Base-by-base conservation (phyloP, 2,797 vertebrate genomes). In the Enteromius treurensis region DNA sequence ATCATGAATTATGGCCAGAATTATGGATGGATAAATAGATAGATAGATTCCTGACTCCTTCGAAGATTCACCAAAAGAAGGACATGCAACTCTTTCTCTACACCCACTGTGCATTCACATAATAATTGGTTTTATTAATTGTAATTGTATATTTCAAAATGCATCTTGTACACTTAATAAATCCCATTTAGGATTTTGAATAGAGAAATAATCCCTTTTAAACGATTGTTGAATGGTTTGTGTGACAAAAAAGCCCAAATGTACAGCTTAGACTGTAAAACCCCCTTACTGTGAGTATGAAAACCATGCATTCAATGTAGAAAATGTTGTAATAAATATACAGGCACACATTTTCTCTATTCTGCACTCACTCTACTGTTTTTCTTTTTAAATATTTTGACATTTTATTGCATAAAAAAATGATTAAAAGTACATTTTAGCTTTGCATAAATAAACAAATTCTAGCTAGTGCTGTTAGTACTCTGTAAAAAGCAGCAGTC, bases 271-370 rank as follows among this genome's bases (percentile, higher is more conserved):
- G 42, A 81, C 37, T 51, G 40, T 77, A 58, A 65, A 49, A 23
- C 69, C 32, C 55, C 71, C 42, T 23, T 26, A 11, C 49, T 58
- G 10, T 68, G 58, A 80, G 23, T 23, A 58, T 62, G 55, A 40
- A 49, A 47, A 64, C 70, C 79, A 85, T 71, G 40, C 70, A 75
- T 83, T 42, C 55, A 81, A 21, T 45, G 19, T 34, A 60, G 51
- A 53, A 80, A 37, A 42, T 19, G 17, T 64, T 51, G 64, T 67
- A 84, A 80, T 70, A 82, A 83, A 85, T 74, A 21, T 79, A 55
- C 21, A 32, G 67, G 65, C 37, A 67, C 47, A 51, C 26, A 13
- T 47, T 45, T 4, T 17, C 26, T 26, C 32, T 32, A 10, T 19
- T 81, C 4, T 37, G 0, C 29, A 14, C 68, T 26, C 47, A 51